Evolutionary conservation across 2,888 invertebrate genomes (phyloP).

Genomic region (Drosophila affinis): DNA sequence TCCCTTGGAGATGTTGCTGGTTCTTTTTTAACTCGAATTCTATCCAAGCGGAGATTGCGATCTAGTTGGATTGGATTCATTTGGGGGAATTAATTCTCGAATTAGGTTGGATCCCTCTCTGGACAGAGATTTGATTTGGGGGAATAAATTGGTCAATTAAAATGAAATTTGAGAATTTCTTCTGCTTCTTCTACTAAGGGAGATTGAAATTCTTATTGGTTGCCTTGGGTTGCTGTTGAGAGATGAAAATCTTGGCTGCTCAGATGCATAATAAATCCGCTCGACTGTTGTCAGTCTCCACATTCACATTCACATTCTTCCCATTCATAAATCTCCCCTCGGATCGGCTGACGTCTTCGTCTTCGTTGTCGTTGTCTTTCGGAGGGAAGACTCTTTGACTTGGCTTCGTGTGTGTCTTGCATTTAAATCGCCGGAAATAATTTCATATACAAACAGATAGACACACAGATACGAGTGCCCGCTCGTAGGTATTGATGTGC

Average conservation of each 20-base stretch:
- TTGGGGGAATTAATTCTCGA: conserved; percentile 30
- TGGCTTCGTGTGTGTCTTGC: conserved; percentile 72
- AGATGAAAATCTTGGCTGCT: conserved; percentile 24
- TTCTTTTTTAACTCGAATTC: conserved; percentile 2
- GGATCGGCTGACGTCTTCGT: conserved; percentile 7
- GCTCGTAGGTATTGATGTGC: background rate
- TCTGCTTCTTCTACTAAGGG: conserved; percentile 28
- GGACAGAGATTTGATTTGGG: background rate
- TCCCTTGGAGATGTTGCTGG: conserved; percentile 11
- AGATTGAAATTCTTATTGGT: conserved; percentile 28
- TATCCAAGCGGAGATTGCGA: conserved; percentile 23
- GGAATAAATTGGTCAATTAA: conserved; percentile 32
- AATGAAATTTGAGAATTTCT: conserved; percentile 35
- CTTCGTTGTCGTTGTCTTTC: background rate
- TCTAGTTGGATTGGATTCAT: conserved; percentile 23
- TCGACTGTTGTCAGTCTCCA: conserved; percentile 9
- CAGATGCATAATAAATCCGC: conserved; percentile 30
- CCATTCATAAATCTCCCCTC: conserved; percentile 39
- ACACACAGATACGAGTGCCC: conserved; percentile 10
- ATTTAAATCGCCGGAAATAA: conserved; percentile 78
- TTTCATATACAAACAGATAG: conserved; percentile 59
- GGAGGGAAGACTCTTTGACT: conserved; percentile 38
- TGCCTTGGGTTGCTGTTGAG: background rate
- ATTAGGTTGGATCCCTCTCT: conserved; percentile 15
- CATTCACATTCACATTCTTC: background rate